phyloP scores from a whole-genome alignment of 2,797 vertebrate genomes.

The Etheostoma nigrum region DNA sequence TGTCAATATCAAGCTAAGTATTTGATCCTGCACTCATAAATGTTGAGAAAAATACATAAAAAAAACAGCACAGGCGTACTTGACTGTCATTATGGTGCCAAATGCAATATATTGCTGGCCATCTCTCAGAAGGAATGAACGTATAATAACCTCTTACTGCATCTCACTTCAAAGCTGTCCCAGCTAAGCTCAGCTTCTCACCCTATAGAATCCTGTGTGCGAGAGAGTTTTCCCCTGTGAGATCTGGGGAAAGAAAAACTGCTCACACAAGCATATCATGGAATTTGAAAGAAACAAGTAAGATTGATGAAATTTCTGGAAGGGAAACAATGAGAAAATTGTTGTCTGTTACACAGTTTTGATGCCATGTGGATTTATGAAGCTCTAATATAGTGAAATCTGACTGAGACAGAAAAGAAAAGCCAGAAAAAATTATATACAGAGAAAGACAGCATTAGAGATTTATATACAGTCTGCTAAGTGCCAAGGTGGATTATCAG shows the following conservation, averaged over 20 bases:
- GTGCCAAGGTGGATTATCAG: constrained; percentile 85
- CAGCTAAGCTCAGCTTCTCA: constrained; percentile 58
- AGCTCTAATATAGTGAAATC: constrained; percentile 73
- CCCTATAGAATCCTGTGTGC: constrained; percentile 60
- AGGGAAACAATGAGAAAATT: constrained; percentile 61
- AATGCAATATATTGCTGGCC: constrained; percentile 65
- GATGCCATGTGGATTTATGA: constrained; percentile 73
- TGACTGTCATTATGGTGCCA: constrained; percentile 58
- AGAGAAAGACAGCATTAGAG: constrained; percentile 81
- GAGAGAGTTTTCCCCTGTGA: constrained; percentile 41
- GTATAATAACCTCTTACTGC: constrained; percentile 70
- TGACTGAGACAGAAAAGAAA: constrained; percentile 74
- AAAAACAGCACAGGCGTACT: constrained; percentile 24
- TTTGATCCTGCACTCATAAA: constrained; percentile 29
- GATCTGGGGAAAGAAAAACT: constrained; percentile 48
- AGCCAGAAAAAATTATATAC: constrained; percentile 79
- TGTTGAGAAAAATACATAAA: constrained; percentile 34
- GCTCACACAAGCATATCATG: constrained; percentile 57
- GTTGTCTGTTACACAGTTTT: constrained; percentile 80
- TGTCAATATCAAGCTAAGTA: constrained; percentile 18
- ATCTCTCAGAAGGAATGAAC: constrained; percentile 65
- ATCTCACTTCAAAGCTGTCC: constrained; percentile 71
- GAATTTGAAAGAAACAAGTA: constrained; percentile 64
- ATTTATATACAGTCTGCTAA: constrained; percentile 85
- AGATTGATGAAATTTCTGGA: constrained; percentile 63